These are phyloP conservation scores for Athene cunicularia DNA, from an alignment of 2,113 vertebrate species.

Conservation along the genomic window DNA sequence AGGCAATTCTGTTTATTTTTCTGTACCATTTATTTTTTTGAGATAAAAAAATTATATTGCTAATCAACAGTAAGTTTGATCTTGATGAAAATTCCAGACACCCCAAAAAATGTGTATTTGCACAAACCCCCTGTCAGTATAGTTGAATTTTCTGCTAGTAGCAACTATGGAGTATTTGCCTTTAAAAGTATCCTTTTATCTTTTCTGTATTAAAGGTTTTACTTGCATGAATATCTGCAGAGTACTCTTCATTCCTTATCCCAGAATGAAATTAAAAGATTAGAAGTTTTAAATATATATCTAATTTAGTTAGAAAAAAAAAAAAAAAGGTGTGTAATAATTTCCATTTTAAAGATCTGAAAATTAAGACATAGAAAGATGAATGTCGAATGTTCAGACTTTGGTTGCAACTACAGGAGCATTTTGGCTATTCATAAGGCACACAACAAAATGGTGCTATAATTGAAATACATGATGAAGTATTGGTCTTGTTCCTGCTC, in stretches of 20 bases:
- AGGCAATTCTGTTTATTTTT: background rate
- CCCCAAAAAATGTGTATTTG: background rate
- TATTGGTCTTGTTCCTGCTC: background rate
- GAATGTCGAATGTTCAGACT: background rate
- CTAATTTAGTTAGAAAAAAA: background rate
- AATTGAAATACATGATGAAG: background rate
- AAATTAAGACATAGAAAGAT: background rate
- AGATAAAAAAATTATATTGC: background rate
- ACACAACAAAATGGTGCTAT: background rate
- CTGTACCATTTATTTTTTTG: background rate
- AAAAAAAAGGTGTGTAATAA: background rate
- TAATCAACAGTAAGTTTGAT: background rate
- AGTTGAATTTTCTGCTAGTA: background rate
- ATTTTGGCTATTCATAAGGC: background rate
- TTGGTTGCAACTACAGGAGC: background rate
- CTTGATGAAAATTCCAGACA: background rate
- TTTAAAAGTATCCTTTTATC: background rate
- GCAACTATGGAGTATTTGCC: background rate
- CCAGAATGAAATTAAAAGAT: background rate
- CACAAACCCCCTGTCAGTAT: accelerated
- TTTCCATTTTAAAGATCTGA: background rate
- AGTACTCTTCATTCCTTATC: background rate
- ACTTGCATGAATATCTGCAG: background rate
- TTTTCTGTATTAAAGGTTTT: background rate
- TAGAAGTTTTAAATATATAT: background rate